phyloP scores from a whole-genome alignment of 2,888 invertebrate genomes.

The Troides helena region DNA sequence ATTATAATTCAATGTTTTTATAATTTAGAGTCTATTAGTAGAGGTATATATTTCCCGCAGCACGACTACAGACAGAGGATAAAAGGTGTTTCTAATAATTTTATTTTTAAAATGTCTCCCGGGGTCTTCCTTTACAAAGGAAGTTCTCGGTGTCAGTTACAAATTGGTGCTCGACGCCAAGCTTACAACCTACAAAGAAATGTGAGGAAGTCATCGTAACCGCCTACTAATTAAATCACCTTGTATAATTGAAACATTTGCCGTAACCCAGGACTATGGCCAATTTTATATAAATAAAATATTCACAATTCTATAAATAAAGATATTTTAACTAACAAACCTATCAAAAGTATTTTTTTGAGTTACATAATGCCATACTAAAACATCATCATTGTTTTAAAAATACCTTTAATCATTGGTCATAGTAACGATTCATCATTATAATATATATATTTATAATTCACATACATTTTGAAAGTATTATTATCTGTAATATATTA shows the following conservation, averaged over 20 bases:
- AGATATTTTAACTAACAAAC: not conserved
- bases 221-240: slow-evolving; percentile 12
- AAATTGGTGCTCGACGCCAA: slow-evolving; percentile 12
- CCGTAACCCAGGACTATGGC: not conserved
- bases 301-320: not conserved
- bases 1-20: too few relatives aligned
- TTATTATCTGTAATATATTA: too few relatives aligned
- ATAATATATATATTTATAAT: too few relatives aligned
- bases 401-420: too few relatives aligned
- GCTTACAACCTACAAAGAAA: slow-evolving; percentile 23
- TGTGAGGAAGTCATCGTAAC: slow-evolving; percentile 12
- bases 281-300: not conserved
- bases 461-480: too few relatives aligned
- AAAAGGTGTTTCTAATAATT: slow-evolving; percentile 8
- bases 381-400: too few relatives aligned
- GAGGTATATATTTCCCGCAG: not conserved
- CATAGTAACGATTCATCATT: too few relatives aligned
- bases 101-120: slow-evolving; percentile 12
- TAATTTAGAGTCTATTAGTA: not conserved
- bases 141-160: slow-evolving; percentile 19
- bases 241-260: not conserved
- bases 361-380: too few relatives aligned
- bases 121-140: not conserved
- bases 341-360: not conserved
- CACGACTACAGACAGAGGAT: not conserved